Evolutionary conservation across 2,888 invertebrate genomes (phyloP).

Genomic region (Apamea anceps): DNA sequence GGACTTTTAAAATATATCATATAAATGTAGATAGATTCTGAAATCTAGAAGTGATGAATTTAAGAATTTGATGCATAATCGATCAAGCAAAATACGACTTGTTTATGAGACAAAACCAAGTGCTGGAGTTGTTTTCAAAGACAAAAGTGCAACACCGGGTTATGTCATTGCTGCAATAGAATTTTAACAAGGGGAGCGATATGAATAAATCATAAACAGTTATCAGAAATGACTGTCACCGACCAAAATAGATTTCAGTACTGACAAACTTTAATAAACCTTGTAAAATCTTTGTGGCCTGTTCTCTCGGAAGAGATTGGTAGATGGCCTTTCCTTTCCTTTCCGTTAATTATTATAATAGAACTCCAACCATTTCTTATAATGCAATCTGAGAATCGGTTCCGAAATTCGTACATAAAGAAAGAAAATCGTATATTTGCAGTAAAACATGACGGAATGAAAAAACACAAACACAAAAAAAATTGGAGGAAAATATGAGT

Average conservation of each 20-base stretch:
- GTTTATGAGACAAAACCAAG: constrained; percentile 23
- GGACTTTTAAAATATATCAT: constrained; percentile 27
- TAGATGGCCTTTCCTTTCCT: no score
- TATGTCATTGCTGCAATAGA: constrained; percentile 59
- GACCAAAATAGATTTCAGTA: constrained; percentile 41
- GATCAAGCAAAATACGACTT: constrained; percentile 36
- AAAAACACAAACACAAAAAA: neutral
- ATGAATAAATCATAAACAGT: constrained; percentile 54
- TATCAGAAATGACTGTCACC: constrained; percentile 46
- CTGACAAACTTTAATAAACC: neutral
- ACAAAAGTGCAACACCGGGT: constrained; percentile 57
- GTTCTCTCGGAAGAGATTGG: neutral
- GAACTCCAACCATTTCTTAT: neutral
- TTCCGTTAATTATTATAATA: neutral
- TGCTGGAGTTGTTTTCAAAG: constrained; percentile 47
- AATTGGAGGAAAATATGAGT: neutral
- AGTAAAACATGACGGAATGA: neutral
- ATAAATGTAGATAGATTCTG: constrained; percentile 6
- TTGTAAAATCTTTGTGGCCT: constrained; percentile 6
- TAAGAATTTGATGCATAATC: constrained; percentile 43
- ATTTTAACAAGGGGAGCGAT: constrained; percentile 47
- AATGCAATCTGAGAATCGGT: neutral
- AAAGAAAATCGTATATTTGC: neutral
- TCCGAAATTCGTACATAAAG: neutral
- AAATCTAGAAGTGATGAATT: constrained; percentile 24